Base-by-base conservation (phyloP, 53 echinoderm and acorn worm species). In the Echinarachnius parma region DNA sequence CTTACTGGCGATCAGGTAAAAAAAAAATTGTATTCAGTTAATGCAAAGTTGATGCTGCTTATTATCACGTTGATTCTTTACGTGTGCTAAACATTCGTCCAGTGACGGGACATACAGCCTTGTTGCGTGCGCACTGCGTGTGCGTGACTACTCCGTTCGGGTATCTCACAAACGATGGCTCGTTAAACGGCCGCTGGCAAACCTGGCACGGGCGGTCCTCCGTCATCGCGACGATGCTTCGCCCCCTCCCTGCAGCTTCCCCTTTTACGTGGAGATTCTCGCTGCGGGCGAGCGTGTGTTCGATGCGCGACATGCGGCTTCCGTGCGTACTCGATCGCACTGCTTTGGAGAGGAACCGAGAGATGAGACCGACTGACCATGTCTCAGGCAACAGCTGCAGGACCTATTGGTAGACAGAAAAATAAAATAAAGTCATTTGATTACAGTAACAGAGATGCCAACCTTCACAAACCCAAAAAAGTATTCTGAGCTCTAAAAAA, bases 61-160 rank as follows among this genome's bases (percentile, higher is more conserved):
- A 35, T 16, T 3, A 45, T 74, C 81, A 81, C 21, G 53, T 71
- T 1, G 82, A 44, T 5, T 75, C 82, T 48, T 83, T 83, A 16
- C 59, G 31, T 13, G 82, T 62, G 33, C 83, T 88, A 34, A 96
- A 96, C 37, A 96, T 23, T 16, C 79, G 63, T 18, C 98, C 98
- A 4, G 98, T 91, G 0, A 96, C 80, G 3, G 92, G 98, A 53
- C 98, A 96, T 7, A 96, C 87, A 2, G 88, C 75, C 61, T 92
- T 92, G 53, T 96, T 91, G 74, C 98, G 85, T 3, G 98, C 92
- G 34, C 95, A 95, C 59, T 87, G 84, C 50, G 91, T 77, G 35
- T 95, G 95, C 2, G 91, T 85, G 75, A 91, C 77, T 21, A 91
- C 91, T 15, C 92, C 91, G 67, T 92, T 96, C 4, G 91, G 98